These are phyloP conservation scores for Pelobates cultripes DNA, from an alignment of 2,797 vertebrate genomes.

Conservation along the genomic window DNA sequence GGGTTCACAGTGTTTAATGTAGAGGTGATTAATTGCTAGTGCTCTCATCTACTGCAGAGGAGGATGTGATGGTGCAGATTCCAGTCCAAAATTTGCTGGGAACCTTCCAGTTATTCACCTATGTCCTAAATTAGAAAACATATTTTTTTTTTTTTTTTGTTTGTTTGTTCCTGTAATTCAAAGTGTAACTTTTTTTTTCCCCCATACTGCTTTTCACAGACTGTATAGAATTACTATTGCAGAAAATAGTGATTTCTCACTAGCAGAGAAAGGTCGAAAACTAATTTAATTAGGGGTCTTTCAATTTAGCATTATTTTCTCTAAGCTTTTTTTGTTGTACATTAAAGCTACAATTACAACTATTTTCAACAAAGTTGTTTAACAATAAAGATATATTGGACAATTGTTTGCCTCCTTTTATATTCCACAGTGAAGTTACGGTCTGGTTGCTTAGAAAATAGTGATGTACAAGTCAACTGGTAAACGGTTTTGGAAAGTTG, in stretches of 20 bases:
- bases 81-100: neutral
- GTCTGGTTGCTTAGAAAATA: neutral
- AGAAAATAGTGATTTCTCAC: conserved; percentile 66
- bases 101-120: neutral
- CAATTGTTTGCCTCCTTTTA: conserved; percentile 66
- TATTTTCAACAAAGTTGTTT: conserved; percentile 83
- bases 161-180: neutral
- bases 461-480: too few relatives aligned
- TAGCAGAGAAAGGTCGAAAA: conserved; percentile 67
- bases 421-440: conserved; percentile 63
- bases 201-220: conserved; percentile 36
- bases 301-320: conserved; percentile 69
- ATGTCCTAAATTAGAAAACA: neutral
- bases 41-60: neutral
- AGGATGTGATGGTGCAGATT: neutral
- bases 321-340: conserved; percentile 73
- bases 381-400: conserved; percentile 85
- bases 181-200: neutral
- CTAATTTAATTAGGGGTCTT: conserved; percentile 61
- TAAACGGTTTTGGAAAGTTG: too few relatives aligned
- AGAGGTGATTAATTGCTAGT: neutral
- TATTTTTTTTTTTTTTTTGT: neutral
- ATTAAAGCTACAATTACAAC: conserved; percentile 76
- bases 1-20: neutral
- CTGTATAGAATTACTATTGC: conserved; percentile 64